Evolutionary conservation across 2,888 invertebrate genomes (phyloP).

Genomic region (Celastrina argiolus): DNA sequence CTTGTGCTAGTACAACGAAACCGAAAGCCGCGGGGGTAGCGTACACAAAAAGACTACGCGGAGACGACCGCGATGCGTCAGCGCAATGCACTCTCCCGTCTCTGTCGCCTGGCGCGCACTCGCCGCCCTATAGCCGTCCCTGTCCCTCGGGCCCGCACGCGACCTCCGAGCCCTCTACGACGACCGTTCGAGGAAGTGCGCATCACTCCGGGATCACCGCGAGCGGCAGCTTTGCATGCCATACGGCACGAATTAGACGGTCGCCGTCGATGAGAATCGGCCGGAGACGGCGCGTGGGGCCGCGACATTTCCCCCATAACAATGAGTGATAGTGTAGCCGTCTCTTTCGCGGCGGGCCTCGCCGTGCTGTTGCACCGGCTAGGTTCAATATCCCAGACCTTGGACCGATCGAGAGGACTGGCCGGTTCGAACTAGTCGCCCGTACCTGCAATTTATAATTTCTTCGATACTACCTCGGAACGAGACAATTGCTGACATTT

Average conservation of each 20-base stretch:
- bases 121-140: conserved; percentile 48
- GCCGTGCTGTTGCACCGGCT: conserved; percentile 67
- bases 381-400: conserved; percentile 78
- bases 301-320: conserved; percentile 71
- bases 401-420: conserved; percentile 65
- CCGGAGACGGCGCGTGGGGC: conserved; percentile 59
- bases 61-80: conserved; percentile 70
- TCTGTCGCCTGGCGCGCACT: conserved; percentile 44
- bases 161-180: conserved; percentile 29
- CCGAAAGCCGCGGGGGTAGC: conserved; percentile 58
- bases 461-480: conserved; percentile 51
- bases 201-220: conserved; percentile 52
- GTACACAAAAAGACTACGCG: conserved; percentile 57
- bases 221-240: conserved; percentile 59
- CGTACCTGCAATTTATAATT: conserved; percentile 57
- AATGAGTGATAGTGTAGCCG: conserved; percentile 72
- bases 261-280: conserved; percentile 53
- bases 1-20: conserved; percentile 50
- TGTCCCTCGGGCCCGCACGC: conserved; percentile 36
- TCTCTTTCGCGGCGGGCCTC: conserved; percentile 68
- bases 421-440: conserved; percentile 67
- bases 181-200: conserved; percentile 56
- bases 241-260: conserved; percentile 58
- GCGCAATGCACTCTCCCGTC: conserved; percentile 62
- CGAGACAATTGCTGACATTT: conserved; percentile 38